phyloP scores from a whole-genome alignment of 2,888 invertebrate genomes.

The Trissolcus japonicus region DNA sequence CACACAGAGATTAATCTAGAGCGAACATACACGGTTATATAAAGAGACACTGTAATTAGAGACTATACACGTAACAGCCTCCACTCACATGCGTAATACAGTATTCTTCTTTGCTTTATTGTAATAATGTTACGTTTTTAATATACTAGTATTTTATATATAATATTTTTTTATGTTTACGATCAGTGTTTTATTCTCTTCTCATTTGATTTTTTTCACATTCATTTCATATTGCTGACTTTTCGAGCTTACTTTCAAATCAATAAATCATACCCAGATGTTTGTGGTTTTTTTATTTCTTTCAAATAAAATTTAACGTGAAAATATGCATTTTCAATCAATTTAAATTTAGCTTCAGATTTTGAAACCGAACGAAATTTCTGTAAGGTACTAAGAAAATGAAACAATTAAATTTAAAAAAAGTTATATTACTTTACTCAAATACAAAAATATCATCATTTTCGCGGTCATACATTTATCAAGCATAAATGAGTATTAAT shows the following conservation, averaged over 20 bases:
- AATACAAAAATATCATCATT: constrained; percentile 31
- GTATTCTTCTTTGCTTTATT: constrained; percentile 59
- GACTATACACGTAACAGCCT: constrained; percentile 61
- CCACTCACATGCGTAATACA: constrained; percentile 54
- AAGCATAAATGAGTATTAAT: constrained; percentile 32
- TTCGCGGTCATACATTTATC: constrained; percentile 12
- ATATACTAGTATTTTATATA: constrained; percentile 51
- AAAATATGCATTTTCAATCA: not conserved
- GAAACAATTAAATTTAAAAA: constrained; percentile 30
- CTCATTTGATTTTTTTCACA: constrained; percentile 7
- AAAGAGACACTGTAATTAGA: constrained; percentile 66
- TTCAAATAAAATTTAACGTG: not conserved
- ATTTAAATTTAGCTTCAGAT: not conserved
- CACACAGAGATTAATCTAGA: constrained; percentile 63
- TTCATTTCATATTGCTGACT: constrained; percentile 2
- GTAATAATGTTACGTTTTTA: constrained; percentile 48
- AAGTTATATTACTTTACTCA: constrained; percentile 27
- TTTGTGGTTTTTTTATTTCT: no score
- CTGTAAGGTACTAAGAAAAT: constrained; percentile 4
- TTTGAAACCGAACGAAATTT: constrained; percentile 25
- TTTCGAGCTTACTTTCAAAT: no score
- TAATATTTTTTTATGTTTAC: constrained; percentile 40
- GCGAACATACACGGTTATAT: constrained; percentile 65
- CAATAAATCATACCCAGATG: no score
- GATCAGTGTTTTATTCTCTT: constrained; percentile 44